Percentiles rank a stretch among this genome's conserved stretches.
These are phyloP conservation scores for Piprites chloris DNA, from an alignment of 2,113 vertebrate species.

Conservation along the genomic window DNA sequence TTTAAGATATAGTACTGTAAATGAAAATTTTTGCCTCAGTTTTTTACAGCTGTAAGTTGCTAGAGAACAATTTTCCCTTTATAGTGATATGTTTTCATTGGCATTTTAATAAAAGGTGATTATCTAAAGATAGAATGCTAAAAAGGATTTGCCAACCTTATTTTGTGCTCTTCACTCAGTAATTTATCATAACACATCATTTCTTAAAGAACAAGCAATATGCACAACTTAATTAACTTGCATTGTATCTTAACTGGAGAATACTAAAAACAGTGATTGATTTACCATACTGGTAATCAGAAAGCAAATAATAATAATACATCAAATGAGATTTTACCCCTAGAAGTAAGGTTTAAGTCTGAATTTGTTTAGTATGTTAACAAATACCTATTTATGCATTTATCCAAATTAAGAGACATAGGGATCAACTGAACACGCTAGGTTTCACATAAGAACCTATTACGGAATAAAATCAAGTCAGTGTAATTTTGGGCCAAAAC, in stretches of 20 bases:
- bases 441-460: neutral
- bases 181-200: neutral
- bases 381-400: neutral
- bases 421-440: neutral
- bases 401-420: neutral
- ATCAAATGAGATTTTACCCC: neutral
- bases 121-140: slow-evolving; percentile 17
- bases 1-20: neutral
- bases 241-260: neutral
- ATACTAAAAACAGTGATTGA: neutral
- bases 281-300: neutral
- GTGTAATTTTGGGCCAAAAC: neutral
- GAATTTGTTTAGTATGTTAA: neutral
- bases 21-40: neutral
- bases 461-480: neutral
- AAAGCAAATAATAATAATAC: neutral
- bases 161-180: neutral
- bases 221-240: neutral
- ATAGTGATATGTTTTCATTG: neutral
- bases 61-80: slow-evolving; percentile 15
- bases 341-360: neutral
- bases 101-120: slow-evolving; percentile 23
- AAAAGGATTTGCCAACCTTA: neutral
- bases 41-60: neutral
- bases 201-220: neutral